Percentiles rank a stretch among this genome's conserved stretches.
phyloP scores from a whole-genome alignment of 1,140 invertebrate genomes.

The Apis mellifera region DNA sequence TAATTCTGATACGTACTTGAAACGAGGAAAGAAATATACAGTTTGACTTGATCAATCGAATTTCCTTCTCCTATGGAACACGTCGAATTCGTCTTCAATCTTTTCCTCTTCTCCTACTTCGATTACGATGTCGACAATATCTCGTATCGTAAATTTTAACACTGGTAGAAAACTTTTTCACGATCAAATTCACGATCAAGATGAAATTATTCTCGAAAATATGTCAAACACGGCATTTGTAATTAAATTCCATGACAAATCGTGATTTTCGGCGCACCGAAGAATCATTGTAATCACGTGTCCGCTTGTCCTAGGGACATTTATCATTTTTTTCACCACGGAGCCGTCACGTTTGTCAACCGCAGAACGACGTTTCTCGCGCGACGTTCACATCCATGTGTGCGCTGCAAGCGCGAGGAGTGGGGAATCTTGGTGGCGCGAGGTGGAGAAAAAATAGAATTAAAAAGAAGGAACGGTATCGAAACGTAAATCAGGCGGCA shows the following conservation, averaged over 20 bases:
- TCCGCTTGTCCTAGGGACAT: constrained; percentile 40
- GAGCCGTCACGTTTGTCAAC: neutral
- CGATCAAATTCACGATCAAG: no score
- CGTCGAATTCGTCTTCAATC: neutral
- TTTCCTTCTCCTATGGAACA: neutral
- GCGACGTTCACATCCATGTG: constrained; percentile 17
- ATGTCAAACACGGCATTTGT: neutral
- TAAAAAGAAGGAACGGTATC: constrained; percentile 32
- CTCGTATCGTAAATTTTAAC: no score
- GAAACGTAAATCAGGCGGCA: constrained; percentile 76
- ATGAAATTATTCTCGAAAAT: no score
- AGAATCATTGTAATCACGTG: constrained; percentile 54
- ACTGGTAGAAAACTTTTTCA: no score
- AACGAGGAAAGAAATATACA: no score
- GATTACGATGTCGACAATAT: no score
- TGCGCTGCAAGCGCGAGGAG: neutral
- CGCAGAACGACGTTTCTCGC: neutral
- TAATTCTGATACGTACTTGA: neutral
- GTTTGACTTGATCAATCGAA: neutral
- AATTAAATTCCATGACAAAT: constrained; percentile 28
- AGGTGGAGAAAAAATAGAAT: neutral
- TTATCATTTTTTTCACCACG: constrained; percentile 36
- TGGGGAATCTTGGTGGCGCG: neutral
- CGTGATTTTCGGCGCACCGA: constrained; percentile 3
- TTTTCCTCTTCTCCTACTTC: no score